Evolutionary conservation across 2,113 vertebrate genomes (phyloP).

Genomic region (Hippocampus zosterae): DNA sequence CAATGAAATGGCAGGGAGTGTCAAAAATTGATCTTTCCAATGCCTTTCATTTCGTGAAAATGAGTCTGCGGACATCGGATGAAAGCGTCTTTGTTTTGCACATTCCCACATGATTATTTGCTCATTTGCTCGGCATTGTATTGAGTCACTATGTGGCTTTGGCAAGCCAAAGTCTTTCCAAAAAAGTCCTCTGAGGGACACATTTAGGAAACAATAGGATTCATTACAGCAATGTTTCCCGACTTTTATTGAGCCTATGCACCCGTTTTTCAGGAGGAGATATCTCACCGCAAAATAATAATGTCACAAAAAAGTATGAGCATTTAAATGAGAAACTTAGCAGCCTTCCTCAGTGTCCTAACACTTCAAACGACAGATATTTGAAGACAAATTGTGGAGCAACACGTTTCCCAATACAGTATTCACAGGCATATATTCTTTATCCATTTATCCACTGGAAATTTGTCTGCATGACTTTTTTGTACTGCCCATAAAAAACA

Average conservation of each 20-base stretch:
- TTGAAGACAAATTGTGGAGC: not conserved
- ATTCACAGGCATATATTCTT: not conserved
- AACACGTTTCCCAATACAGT: not conserved
- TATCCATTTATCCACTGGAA: no score
- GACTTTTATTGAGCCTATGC: not conserved
- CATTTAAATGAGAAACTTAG: no score
- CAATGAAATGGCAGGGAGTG: constrained; percentile 14
- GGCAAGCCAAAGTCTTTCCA: not conserved
- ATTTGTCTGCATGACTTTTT: no score
- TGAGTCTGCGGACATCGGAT: not conserved
- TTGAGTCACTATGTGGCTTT: not conserved
- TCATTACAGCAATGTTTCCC: not conserved
- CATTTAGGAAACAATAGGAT: not conserved
- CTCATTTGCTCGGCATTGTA: not conserved
- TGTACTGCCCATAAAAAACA: no score
- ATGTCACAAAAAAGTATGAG: no score
- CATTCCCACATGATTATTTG: constrained; percentile 3
- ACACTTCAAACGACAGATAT: not conserved
- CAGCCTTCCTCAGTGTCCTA: no score
- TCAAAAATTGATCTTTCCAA: not conserved
- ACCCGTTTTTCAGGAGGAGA: not conserved
- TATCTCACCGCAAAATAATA: no score
- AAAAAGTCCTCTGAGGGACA: not conserved
- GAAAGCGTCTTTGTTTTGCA: not conserved
- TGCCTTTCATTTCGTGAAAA: not conserved